phyloP scores from a whole-genome alignment of 2,113 vertebrate genomes.

The Speoplatyrhinus poulsoni region DNA sequence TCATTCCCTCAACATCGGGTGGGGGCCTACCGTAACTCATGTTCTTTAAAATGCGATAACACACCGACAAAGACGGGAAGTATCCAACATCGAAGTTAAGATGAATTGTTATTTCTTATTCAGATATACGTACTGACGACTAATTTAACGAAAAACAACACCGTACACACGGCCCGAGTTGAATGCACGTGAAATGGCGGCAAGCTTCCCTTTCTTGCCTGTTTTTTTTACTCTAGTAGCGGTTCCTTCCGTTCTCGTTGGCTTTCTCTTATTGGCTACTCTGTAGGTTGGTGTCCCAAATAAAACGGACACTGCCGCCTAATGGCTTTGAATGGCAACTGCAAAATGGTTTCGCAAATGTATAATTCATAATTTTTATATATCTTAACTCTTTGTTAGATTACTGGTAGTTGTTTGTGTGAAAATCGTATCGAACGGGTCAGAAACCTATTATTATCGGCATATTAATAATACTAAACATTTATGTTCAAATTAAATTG shows the following conservation, averaged over 20 bases:
- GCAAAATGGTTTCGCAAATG: neutral
- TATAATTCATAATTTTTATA: neutral
- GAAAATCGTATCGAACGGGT: neutral
- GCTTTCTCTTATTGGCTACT: conserved; percentile 54
- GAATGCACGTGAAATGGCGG: conserved; percentile 75
- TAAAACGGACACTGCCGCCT: conserved; percentile 13
- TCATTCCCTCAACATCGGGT: conserved; percentile 98
- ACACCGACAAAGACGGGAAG: neutral
- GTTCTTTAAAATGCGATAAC: neutral
- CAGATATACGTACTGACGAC: fast-evolving
- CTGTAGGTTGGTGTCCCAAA: fast-evolving
- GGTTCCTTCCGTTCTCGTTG: conserved; percentile 38
- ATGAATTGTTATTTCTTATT: fast-evolving
- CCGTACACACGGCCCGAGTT: neutral
- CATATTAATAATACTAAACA: neutral
- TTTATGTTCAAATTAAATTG: neutral
- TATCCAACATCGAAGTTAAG: fast-evolving
- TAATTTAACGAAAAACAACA: neutral
- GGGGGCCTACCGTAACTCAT: conserved; percentile 98
- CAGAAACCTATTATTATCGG: conserved; percentile 12
- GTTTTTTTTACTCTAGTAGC: conserved; percentile 2
- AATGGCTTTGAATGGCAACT: neutral
- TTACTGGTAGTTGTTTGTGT: neutral
- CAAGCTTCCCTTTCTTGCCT: conserved; percentile 50
- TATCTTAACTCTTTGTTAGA: neutral